Evolutionary conservation across 1,140 invertebrate genomes (phyloP).

Genomic region (Caenorhabditis inopinata): DNA sequence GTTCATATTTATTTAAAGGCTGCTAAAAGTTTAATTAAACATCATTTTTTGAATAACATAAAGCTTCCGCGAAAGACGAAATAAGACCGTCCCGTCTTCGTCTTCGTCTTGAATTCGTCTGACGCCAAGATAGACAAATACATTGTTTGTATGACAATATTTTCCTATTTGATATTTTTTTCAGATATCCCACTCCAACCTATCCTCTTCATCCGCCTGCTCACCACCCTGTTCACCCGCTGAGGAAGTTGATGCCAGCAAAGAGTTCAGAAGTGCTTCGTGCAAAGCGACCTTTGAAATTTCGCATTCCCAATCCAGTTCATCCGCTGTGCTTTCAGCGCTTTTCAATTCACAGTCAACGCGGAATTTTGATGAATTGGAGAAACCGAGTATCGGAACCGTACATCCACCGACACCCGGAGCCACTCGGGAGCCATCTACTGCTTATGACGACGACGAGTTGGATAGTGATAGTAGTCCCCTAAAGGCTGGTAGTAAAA

Average conservation of each 20-base stretch:
- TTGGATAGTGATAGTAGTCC: background rate
- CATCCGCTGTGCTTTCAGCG: background rate
- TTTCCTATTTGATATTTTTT: too few relatives aligned
- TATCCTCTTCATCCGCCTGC: conserved; percentile 39
- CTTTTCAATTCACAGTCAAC: background rate
- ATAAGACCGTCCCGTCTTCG: too few relatives aligned
- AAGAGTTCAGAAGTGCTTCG: conserved; percentile 2
- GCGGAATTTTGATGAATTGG: background rate
- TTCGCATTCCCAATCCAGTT: background rate
- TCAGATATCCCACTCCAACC: conserved; percentile 39
- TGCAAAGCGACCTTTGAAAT: background rate
- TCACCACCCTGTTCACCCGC: conserved; percentile 4
- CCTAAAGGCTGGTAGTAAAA: too few relatives aligned
- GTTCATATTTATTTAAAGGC: too few relatives aligned
- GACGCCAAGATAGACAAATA: too few relatives aligned
- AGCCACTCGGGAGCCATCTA: background rate
- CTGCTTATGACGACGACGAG: background rate
- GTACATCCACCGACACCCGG: conserved; percentile 19
- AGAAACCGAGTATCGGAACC: background rate
- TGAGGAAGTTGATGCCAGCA: background rate
- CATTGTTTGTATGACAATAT: too few relatives aligned
- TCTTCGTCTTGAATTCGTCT: too few relatives aligned
- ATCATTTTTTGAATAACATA: too few relatives aligned
- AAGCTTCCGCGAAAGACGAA: too few relatives aligned
- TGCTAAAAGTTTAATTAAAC: too few relatives aligned